Evolutionary conservation across 2,797 vertebrate genomes (phyloP).

Genomic region (Labeo calbasu): DNA sequence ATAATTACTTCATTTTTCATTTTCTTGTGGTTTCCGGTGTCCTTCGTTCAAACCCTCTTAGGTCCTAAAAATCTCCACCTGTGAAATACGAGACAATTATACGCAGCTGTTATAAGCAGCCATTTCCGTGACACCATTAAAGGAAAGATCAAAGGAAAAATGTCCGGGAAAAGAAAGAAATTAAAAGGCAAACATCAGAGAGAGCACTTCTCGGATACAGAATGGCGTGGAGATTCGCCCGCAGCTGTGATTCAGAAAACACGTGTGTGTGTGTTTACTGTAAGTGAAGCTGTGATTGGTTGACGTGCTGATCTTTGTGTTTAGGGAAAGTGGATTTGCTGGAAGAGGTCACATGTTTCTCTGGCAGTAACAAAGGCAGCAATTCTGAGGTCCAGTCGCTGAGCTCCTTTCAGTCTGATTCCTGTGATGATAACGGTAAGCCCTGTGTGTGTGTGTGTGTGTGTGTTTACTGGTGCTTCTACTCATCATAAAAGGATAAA

Average conservation of each 20-base stretch:
- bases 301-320: slow-evolving; percentile 31
- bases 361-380: slow-evolving; percentile 93
- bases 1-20: slow-evolving; percentile 41
- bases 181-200: slow-evolving; percentile 15
- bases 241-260: neutral
- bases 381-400: slow-evolving; percentile 96
- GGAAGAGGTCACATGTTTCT: slow-evolving; percentile 92
- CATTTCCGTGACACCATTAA: slow-evolving; percentile 26
- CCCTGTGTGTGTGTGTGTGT: neutral
- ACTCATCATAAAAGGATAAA: neutral
- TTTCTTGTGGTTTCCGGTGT: slow-evolving; percentile 1
- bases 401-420: slow-evolving; percentile 96
- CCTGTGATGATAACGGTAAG: slow-evolving; percentile 97
- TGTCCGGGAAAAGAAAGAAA: slow-evolving; percentile 20
- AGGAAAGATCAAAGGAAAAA: slow-evolving; percentile 27
- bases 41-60: slow-evolving; percentile 10
- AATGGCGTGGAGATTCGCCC: neutral
- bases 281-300: neutral
- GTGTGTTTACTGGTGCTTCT: neutral
- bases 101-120: slow-evolving; percentile 20
- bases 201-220: neutral
- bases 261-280: slow-evolving; percentile 12
- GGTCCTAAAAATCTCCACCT: slow-evolving; percentile 28
- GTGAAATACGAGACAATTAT: slow-evolving; percentile 34
- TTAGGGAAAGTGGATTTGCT: slow-evolving; percentile 89